These are phyloP conservation scores for Aphaenogaster floridana DNA, from an alignment of 1,140 invertebrate genomes.

Conservation along the genomic window DNA sequence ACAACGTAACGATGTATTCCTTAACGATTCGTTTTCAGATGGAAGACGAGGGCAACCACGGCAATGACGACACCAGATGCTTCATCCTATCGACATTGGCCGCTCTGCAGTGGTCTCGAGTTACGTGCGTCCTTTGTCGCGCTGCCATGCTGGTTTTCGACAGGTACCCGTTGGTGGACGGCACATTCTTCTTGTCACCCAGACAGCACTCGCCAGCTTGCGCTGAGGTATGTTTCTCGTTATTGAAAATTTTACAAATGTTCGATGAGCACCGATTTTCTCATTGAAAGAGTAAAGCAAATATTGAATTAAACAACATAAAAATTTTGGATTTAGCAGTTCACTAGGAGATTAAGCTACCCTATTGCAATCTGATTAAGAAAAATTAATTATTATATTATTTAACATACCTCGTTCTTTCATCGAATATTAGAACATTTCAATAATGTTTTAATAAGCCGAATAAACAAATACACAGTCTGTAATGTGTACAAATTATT, in stretches of 20 bases:
- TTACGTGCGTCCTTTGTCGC: slow-evolving; percentile 96
- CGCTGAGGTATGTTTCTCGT: slow-evolving; percentile 90
- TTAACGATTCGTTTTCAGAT: slow-evolving; percentile 90
- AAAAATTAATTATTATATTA: neutral
- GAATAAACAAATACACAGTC: neutral
- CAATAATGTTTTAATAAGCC: neutral
- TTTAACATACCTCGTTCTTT: neutral
- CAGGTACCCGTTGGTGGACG: slow-evolving; percentile 98
- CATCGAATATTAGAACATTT: neutral
- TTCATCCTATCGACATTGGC: slow-evolving; percentile 97
- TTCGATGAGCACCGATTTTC: neutral
- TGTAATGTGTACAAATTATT: neutral
- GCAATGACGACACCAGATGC: slow-evolving; percentile 98
- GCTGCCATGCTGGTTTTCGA: slow-evolving; percentile 97
- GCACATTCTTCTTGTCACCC: slow-evolving; percentile 98
- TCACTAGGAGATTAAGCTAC: neutral
- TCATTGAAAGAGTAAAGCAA: neutral
- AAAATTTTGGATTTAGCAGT: neutral
- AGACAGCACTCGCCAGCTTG: slow-evolving; percentile 94
- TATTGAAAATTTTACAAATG: neutral
- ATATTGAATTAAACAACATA: neutral
- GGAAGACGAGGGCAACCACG: slow-evolving; percentile 98
- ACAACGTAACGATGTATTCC: slow-evolving; percentile 8
- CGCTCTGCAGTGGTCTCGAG: slow-evolving; percentile 93
- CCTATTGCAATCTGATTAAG: neutral